phyloP scores from a whole-genome alignment of 2,888 invertebrate genomes.

The Chromoteleia sp. region DNA sequence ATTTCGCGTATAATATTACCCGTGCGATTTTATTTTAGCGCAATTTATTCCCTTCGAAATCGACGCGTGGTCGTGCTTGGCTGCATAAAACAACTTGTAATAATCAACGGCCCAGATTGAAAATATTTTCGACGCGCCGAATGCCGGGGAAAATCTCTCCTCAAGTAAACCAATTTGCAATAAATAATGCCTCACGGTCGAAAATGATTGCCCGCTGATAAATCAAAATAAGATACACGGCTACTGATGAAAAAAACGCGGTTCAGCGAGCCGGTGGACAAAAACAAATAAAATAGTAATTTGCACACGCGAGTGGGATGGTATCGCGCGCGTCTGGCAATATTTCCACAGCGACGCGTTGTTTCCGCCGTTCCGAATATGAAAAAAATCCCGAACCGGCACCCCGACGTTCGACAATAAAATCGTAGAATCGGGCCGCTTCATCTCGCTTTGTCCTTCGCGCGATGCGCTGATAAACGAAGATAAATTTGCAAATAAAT shows the following conservation, averaged over 20 bases:
- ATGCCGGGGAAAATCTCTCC: slow-evolving; percentile 28
- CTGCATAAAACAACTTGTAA: slow-evolving; percentile 37
- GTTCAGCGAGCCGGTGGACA: not conserved
- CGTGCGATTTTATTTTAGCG: slow-evolving; percentile 35
- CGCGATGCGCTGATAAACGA: slow-evolving; percentile 65
- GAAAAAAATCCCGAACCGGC: slow-evolving; percentile 44
- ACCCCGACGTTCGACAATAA: slow-evolving; percentile 66
- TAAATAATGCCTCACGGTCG: slow-evolving; percentile 49
- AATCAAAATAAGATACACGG: slow-evolving; percentile 58
- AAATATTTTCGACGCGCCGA: slow-evolving; percentile 45
- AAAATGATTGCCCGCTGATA: slow-evolving; percentile 58
- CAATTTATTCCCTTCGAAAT: slow-evolving; percentile 25
- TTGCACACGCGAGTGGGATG: slow-evolving; percentile 30
- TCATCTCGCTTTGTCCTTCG: slow-evolving; percentile 49
- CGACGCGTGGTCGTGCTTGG: not conserved
- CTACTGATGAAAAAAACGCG: slow-evolving; percentile 28
- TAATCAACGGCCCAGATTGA: slow-evolving; percentile 25
- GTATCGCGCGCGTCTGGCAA: slow-evolving; percentile 44
- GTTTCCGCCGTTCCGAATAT: slow-evolving; percentile 47
- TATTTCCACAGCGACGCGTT: slow-evolving; percentile 53
- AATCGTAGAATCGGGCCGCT: slow-evolving; percentile 54
- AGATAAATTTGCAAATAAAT: slow-evolving; percentile 70
- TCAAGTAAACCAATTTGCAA: slow-evolving; percentile 66
- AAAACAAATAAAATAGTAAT: slow-evolving; percentile 58
- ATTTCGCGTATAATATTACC: slow-evolving; percentile 19